These are phyloP conservation scores for Eupsilia transversa DNA, from an alignment of 2,888 invertebrate species.

Conservation along the genomic window DNA sequence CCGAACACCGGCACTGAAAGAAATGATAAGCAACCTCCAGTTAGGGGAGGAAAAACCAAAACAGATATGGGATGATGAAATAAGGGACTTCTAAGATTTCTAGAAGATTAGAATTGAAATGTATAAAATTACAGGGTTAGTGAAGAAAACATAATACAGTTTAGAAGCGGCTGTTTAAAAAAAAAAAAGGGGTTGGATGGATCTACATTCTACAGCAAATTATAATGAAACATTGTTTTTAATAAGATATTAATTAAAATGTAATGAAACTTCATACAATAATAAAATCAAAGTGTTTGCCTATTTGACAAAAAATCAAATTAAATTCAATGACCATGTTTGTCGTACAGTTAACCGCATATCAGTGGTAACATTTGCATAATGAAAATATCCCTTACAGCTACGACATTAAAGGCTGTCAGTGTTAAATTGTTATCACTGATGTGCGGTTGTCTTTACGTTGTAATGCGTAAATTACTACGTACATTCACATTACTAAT, in stretches of 20 bases:
- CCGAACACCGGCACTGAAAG: slow-evolving; percentile 73
- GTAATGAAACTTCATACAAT: slow-evolving; percentile 11
- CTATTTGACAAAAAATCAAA: background rate
- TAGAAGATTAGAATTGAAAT: background rate
- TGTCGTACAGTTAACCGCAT: background rate
- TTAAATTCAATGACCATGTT: background rate
- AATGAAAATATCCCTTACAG: too few species aligned
- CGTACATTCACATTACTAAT: background rate
- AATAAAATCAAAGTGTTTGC: slow-evolving; percentile 8
- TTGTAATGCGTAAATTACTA: background rate
- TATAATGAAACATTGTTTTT: slow-evolving; percentile 9
- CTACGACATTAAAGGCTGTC: too few species aligned
- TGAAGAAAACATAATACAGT: background rate
- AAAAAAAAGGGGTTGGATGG: background rate
- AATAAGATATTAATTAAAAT: background rate
- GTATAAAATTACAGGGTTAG: background rate
- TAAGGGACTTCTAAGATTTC: background rate
- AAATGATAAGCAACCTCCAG: slow-evolving; percentile 45
- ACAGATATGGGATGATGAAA: background rate
- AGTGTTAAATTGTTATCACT: too few species aligned
- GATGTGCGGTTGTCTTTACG: too few species aligned
- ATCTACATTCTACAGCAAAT: background rate
- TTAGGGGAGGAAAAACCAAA: slow-evolving; percentile 35
- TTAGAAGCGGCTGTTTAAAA: background rate
- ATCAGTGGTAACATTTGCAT: background rate